Percentiles rank a stretch among this genome's conserved stretches.
These are phyloP conservation scores for Pavo muticus DNA, from an alignment of 2,113 vertebrate genomes.

Conservation along the genomic window DNA sequence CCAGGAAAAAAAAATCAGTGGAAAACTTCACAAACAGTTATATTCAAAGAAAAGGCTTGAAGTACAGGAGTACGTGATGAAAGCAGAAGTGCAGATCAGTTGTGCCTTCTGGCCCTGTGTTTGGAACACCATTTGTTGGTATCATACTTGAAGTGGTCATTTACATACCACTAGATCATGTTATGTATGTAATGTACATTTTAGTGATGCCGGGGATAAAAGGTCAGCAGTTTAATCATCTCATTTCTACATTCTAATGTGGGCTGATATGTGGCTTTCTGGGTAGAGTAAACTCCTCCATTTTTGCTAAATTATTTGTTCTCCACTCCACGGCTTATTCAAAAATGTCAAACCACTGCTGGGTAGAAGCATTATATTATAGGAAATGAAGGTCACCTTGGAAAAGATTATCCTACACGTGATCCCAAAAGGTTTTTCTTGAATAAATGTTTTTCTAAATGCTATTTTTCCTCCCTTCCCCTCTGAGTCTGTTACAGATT, in stretches of 20 bases:
- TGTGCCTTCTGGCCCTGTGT: not conserved
- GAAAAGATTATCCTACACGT: constrained; percentile 50
- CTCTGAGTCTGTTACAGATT: not conserved
- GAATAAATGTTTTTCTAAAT: constrained; percentile 38
- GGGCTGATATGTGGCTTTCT: not conserved
- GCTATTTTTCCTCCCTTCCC: not conserved
- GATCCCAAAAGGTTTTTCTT: constrained; percentile 44
- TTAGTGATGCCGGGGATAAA: constrained; percentile 3
- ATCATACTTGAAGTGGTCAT: not conserved
- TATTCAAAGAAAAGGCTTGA: constrained; percentile 50
- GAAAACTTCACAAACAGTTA: constrained; percentile 60
- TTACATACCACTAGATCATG: not conserved
- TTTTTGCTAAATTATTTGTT: constrained; percentile 19
- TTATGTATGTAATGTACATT: not conserved
- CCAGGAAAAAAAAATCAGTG: constrained; percentile 63
- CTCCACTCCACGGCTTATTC: constrained; percentile 9
- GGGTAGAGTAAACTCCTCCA: not conserved
- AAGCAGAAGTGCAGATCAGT: not conserved
- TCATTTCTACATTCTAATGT: constrained; percentile 2
- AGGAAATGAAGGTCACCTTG: constrained; percentile 50
- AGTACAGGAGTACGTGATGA: not conserved
- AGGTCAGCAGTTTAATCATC: constrained; percentile 20
- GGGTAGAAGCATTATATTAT: constrained; percentile 37
- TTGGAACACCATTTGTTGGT: not conserved
- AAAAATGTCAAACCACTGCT: constrained; percentile 33